Evolutionary conservation across 2,113 vertebrate species (phyloP), one percentile per base, ranked within the genome.

Genomic region (Stegastes partitus): DNA sequence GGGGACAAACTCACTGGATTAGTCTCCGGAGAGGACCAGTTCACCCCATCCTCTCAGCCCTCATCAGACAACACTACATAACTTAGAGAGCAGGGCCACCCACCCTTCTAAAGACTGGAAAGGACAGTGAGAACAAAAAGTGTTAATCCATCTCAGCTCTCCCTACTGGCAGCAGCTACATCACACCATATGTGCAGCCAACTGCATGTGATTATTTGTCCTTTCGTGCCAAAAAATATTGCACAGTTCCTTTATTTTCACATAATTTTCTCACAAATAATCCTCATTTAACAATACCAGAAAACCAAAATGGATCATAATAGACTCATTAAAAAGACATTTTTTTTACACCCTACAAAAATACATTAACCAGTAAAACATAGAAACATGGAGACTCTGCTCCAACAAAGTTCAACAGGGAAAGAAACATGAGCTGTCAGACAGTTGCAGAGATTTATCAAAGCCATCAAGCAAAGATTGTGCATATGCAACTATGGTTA

Each of bases 1-100:
- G 53, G 53, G 56, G 72, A 82, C 63, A 78, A 65, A 83, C 77
- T 64, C 64, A 51, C 37, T 62, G 73, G 54, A 66, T 73, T 47
- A 70, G 31, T 82, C 77, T 83, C 58, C 11, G 28, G 59, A 86
- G 77, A 57, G 45, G 79, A 68, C 14, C 18, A 37, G 9, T 57
- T 65, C 34, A 47, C 64, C 31, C 57, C 34, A 47, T 67, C 42
- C 63, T 22, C 50, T 50, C 22, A 64, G 59, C 45, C 28, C 50
- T 77, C 62, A 66, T n/a, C 16, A 39, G 16, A 58, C 70, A 5
- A 21, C 14, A 75, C 65, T 55, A 64, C 63, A 49, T 73, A 61
- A 79, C 12, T 44, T 63, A 80, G 42, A 50, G 82, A 62, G 14
- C 53, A 53, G 5, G 28, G 56, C 64, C 61, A 77, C 68, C 28